Evolutionary conservation across 2,113 vertebrate genomes (phyloP), one percentile per base, ranked within the genome.

Genomic region (Perccottus glenii): DNA sequence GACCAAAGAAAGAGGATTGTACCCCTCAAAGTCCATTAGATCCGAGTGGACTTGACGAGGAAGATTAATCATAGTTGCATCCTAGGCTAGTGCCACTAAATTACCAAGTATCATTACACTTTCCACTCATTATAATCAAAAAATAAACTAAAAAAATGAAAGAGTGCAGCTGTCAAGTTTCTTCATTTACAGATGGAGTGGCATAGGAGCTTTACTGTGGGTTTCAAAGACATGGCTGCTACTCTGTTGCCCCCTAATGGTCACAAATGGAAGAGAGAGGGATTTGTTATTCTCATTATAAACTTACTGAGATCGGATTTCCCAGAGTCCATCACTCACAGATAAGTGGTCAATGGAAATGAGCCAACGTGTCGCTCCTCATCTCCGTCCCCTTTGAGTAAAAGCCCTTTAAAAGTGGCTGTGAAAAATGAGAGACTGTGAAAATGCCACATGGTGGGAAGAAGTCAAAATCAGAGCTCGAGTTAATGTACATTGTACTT

Each of bases 301-400:
- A 90, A 85, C 74, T 82, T 76, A 61, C 11, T 12, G 74, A 78
- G 84, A 89, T 90, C 82, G 70, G 75, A 84, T 90, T 89, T 89
- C 83, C 46, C 70, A 64, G 33, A 87, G 75, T 53, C 75, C 79
- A 87, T 90, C 83, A 81, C 68, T 85, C 50, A 75, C 47, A 89
- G 81, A 86, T 87, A 89, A 91, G 84, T 89, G 78, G 84, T 2
- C 42, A 83, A 83, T 89, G 83, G 83, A 87, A 87, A 87, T 87
- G 82, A 84, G 81, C 78, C 86, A 90, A 76, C 63, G 64, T 75
- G 88, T 86, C 79, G 67, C 75, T 87, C 85, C 84, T 90, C 85
- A 83, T 88, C 77, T 77, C 60, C 53, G 74, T 73, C 67, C 81
- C 57, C 75, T 59, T 60, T 40, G 11, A 14, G 66, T 83, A 82